These are phyloP conservation scores for Eunapius fragilis DNA, from an alignment of 37 sponge, comb jelly and placozoan genomes.

Conservation along the genomic window DNA sequence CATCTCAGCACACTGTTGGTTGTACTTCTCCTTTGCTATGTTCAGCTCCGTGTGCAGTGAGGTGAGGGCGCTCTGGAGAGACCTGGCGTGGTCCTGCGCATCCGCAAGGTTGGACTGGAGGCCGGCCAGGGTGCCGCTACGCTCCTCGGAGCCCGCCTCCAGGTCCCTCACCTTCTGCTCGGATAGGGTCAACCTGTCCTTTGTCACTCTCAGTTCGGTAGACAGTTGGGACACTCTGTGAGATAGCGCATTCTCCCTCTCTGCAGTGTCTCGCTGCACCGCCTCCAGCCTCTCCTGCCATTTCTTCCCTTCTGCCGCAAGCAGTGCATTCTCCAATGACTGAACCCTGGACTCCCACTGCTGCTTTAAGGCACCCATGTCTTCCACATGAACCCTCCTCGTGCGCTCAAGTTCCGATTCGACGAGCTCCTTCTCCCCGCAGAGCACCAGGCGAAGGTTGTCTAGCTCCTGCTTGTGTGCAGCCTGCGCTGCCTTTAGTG, in stretches of 20 bases:
- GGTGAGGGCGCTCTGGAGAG: not conserved
- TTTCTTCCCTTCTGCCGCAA: constrained; percentile 8
- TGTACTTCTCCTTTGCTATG: constrained; percentile 40
- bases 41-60: constrained; percentile 24
- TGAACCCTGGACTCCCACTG: constrained; percentile 13
- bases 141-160: constrained; percentile 29
- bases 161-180: constrained; percentile 54
- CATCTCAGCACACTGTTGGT: constrained; percentile 61
- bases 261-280: not conserved
- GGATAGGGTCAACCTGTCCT: constrained; percentile 60
- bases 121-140: not conserved
- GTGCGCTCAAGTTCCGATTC: constrained; percentile 17
- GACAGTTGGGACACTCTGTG: constrained; percentile 53
- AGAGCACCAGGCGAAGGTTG: not conserved
- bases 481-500: constrained; percentile 1
- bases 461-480: constrained; percentile 34
- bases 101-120: constrained; percentile 28
- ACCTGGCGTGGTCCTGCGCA: constrained; percentile 5
- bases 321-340: not conserved
- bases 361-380: constrained; percentile 13
- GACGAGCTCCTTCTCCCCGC: not conserved
- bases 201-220: constrained; percentile 39
- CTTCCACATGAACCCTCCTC: not conserved
- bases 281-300: constrained; percentile 19
- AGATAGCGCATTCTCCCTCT: constrained; percentile 38